phyloP scores from a whole-genome alignment of 2,113 vertebrate species.

The Scopus umbretta region DNA sequence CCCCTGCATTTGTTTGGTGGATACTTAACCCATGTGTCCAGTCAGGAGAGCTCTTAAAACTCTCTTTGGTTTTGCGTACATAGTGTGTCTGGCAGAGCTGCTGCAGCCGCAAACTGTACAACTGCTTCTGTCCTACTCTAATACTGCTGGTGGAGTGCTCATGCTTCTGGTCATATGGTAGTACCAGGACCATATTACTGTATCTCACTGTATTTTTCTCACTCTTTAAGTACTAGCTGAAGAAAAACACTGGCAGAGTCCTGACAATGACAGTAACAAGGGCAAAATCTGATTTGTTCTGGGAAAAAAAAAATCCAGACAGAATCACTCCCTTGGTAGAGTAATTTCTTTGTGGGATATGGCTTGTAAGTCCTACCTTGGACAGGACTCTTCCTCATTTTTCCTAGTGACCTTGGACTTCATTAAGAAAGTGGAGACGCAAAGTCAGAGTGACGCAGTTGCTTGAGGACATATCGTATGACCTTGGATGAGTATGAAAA shows the following conservation, averaged over 20 bases:
- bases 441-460: neutral
- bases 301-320: neutral
- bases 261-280: neutral
- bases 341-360: neutral
- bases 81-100: neutral
- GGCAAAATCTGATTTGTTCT: neutral
- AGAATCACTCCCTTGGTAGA: neutral
- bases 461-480: neutral
- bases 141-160: neutral
- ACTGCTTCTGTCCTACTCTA: neutral
- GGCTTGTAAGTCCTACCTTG: neutral
- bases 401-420: neutral
- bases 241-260: neutral
- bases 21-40: neutral
- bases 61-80: neutral
- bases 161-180: neutral
- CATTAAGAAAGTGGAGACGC: neutral
- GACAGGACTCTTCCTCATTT: neutral
- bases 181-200: neutral
- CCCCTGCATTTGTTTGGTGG: neutral
- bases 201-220: neutral
- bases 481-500: neutral
- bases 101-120: neutral
- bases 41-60: neutral
- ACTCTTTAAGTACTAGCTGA: neutral